phyloP scores from a whole-genome alignment of 2,113 vertebrate genomes.

The Spea bombifrons region DNA sequence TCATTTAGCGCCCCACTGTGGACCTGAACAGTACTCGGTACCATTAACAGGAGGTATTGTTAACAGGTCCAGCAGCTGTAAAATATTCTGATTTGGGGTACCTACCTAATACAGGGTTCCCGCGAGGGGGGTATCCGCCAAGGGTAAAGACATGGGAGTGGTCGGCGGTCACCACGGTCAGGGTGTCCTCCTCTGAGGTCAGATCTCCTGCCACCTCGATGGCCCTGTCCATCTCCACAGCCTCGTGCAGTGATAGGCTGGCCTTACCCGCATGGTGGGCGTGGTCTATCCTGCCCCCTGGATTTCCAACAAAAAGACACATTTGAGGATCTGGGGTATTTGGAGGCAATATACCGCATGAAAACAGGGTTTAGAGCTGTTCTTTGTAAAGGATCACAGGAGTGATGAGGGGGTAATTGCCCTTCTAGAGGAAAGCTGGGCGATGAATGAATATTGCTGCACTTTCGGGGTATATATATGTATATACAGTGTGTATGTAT shows the following conservation, averaged over 20 bases:
- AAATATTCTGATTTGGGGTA: no score
- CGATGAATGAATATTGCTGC: no score
- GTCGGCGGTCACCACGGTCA: conserved; percentile 88
- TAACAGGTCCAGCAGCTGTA: no score
- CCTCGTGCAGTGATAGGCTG: conserved; percentile 82
- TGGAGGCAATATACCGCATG: no score
- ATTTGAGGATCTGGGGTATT: not conserved
- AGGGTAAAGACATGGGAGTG: conserved; percentile 93
- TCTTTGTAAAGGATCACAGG: not conserved
- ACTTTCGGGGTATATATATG: no score
- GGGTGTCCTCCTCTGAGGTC: conserved; percentile 75
- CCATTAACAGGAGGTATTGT: no score
- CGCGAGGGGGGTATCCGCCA: conserved; percentile 84
- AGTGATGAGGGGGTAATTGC: not conserved
- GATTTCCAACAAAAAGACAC: not conserved
- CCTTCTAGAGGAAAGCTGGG: no score
- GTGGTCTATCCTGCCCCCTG: conserved; percentile 91
- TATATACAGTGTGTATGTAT: no score
- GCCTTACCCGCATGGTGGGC: conserved; percentile 93
- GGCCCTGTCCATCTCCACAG: conserved; percentile 88
- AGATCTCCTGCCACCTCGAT: conserved; percentile 69
- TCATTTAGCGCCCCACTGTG: no score
- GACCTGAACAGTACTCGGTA: no score
- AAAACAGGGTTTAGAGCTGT: no score
- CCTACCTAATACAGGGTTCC: conserved; percentile 90